These are phyloP conservation scores for Alligator mississippiensis DNA, from an alignment of 2,113 vertebrate species.

Conservation along the genomic window DNA sequence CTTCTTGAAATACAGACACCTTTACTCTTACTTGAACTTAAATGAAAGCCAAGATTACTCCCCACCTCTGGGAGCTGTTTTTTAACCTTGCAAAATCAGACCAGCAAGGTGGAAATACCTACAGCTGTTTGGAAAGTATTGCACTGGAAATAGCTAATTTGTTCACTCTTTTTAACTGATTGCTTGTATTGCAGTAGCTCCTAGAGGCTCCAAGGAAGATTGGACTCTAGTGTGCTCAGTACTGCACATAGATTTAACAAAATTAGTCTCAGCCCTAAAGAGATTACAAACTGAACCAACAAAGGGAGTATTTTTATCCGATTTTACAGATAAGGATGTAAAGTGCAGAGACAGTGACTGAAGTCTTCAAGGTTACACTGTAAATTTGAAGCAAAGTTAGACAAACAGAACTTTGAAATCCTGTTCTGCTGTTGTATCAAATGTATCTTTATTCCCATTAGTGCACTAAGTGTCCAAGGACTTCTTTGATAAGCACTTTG, in stretches of 20 bases:
- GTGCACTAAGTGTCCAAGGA: not conserved
- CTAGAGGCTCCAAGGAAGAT: not conserved
- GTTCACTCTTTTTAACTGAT: not conserved
- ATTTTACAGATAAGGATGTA: not conserved
- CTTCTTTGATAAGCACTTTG: not conserved
- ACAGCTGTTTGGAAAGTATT: not conserved
- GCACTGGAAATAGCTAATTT: not conserved
- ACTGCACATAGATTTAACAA: not conserved
- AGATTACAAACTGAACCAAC: not conserved
- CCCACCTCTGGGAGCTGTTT: not conserved
- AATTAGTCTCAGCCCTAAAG: not conserved
- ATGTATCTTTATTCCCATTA: not conserved
- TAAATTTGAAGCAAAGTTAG: not conserved
- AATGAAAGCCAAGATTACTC: not conserved
- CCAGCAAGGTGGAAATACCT: not conserved
- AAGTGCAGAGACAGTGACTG: not conserved
- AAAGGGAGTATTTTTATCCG: not conserved
- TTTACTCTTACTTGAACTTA: not conserved
- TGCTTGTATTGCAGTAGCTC: not conserved
- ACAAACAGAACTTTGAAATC: not conserved
- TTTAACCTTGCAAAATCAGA: not conserved
- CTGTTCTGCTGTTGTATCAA: not conserved
- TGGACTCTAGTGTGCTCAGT: rapidly evolving
- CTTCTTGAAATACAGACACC: not conserved
- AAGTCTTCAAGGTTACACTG: not conserved